Conservation (phyloP, 2,797 vertebrate species). For the Anabas testudineus region DNA sequence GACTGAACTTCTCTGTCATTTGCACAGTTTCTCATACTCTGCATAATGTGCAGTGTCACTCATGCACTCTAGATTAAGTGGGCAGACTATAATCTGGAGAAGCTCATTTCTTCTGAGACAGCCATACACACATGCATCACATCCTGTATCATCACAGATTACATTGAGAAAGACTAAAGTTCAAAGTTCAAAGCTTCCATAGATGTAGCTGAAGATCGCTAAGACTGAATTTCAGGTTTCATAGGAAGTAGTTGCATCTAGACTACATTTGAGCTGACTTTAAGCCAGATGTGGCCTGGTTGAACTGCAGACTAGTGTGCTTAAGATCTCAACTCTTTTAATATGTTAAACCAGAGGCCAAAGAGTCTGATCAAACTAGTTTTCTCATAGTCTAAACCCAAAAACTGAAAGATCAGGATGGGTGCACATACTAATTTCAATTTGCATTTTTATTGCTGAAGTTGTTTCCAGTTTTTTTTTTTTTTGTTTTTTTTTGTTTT, state of each 20-base stretch:
- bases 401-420: conserved; percentile 10
- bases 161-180: conserved; percentile 54
- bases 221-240: conserved; percentile 36
- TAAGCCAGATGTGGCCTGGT: conserved; percentile 1
- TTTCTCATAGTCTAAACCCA: conserved; percentile 22
- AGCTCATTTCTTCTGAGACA: conserved; percentile 48
- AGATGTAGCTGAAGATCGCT: conserved; percentile 51
- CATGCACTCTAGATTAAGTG: conserved; percentile 57
- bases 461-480: conserved; percentile 15
- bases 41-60: conserved; percentile 45
- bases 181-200: conserved; percentile 59
- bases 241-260: conserved; percentile 23
- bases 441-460: conserved; percentile 41
- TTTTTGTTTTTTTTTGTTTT: conserved; percentile 14
- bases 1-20: conserved; percentile 25
- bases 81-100: conserved; percentile 42
- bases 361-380: conserved; percentile 45
- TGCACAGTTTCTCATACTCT: conserved; percentile 41
- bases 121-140: conserved; percentile 63
- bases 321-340: background rate
- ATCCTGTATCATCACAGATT: conserved; percentile 68
- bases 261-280: conserved; percentile 18
- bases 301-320: conserved; percentile 20
- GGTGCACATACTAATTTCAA: conserved; percentile 23
- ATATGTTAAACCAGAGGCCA: conserved; percentile 51